A percentile compares a stretch with the other conserved stretches of the same genome.
Evolutionary conservation across 2,113 vertebrate species (phyloP).

Genomic region (Larimichthys polyactis): DNA sequence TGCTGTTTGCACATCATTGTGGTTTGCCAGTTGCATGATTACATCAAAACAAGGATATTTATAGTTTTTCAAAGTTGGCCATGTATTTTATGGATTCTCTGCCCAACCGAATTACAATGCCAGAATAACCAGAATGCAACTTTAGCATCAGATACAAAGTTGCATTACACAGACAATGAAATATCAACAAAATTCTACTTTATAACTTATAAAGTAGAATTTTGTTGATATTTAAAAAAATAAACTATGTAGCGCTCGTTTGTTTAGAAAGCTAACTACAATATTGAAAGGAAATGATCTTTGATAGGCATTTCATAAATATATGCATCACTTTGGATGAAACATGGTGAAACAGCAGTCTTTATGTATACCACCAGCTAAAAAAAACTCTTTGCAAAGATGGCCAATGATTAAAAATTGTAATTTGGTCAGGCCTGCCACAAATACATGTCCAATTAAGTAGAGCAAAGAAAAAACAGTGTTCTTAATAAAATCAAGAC

Average conservation of each 20-base stretch:
- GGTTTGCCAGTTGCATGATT: constrained; percentile 14
- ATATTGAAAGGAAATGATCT: constrained; percentile 22
- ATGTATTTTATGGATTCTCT: constrained; percentile 84
- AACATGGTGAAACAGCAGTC: constrained; percentile 81
- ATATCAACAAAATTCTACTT: constrained; percentile 1
- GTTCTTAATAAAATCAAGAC: constrained; percentile 41
- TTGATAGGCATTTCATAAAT: constrained; percentile 49
- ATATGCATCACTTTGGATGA: constrained; percentile 47
- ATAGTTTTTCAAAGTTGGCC: constrained; percentile 61
- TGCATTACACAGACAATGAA: constrained; percentile 53
- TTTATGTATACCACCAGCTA: constrained; percentile 73
- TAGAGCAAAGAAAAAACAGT: constrained; percentile 16
- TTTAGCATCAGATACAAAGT: constrained; percentile 37
- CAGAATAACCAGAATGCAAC: constrained; percentile 36
- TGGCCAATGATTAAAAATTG: constrained; percentile 22
- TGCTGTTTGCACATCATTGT: constrained; percentile 8
- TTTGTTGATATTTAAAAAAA: no score
- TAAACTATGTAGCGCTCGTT: constrained; percentile 2
- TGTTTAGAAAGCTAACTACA: constrained; percentile 38
- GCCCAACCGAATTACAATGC: constrained; percentile 79
- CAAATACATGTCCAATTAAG: constrained; percentile 83
- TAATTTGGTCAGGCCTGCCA: constrained; percentile 80
- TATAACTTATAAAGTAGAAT: not conserved
- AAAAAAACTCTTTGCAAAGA: constrained; percentile 21
- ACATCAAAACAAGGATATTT: constrained; percentile 13